Evolutionary conservation across 2,113 vertebrate genomes (phyloP).

Genomic region (Eidolon helvum): DNA sequence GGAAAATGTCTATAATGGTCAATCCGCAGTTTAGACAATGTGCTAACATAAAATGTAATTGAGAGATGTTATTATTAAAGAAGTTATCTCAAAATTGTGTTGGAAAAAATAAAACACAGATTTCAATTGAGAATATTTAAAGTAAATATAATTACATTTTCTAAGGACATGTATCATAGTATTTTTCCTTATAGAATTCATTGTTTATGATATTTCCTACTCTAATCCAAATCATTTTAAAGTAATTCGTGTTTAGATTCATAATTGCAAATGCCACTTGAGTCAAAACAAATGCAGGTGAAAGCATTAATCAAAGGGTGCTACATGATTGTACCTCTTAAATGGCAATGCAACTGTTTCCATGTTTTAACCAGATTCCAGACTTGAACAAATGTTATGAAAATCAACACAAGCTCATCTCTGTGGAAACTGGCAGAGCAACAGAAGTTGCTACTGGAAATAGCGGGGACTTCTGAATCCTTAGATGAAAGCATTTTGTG

Average conservation of each 20-base stretch:
- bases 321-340: slow-evolving; percentile 1
- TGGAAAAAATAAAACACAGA: slow-evolving; percentile 31
- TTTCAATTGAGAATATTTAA: slow-evolving; percentile 28
- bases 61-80: neutral
- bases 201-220: neutral
- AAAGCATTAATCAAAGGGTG: slow-evolving; percentile 2
- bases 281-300: slow-evolving; percentile 21
- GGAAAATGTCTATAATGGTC: neutral
- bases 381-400: slow-evolving; percentile 70
- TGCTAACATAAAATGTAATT: neutral
- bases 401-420: slow-evolving; percentile 73
- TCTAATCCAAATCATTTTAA: slow-evolving; percentile 22
- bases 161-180: slow-evolving; percentile 46
- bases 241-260: slow-evolving; percentile 1
- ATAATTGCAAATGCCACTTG: neutral
- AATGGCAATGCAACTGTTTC: slow-evolving; percentile 41
- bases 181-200: neutral
- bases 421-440: slow-evolving; percentile 75
- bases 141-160: slow-evolving; percentile 54
- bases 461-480: slow-evolving; percentile 63
- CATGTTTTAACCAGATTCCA: slow-evolving; percentile 68
- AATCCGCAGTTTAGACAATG: neutral
- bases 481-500: slow-evolving; percentile 59
- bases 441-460: slow-evolving; percentile 75
- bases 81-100: neutral